Evolutionary conservation across 2,888 invertebrate genomes (phyloP).

Genomic region (Nephrotoma guestfalica): DNA sequence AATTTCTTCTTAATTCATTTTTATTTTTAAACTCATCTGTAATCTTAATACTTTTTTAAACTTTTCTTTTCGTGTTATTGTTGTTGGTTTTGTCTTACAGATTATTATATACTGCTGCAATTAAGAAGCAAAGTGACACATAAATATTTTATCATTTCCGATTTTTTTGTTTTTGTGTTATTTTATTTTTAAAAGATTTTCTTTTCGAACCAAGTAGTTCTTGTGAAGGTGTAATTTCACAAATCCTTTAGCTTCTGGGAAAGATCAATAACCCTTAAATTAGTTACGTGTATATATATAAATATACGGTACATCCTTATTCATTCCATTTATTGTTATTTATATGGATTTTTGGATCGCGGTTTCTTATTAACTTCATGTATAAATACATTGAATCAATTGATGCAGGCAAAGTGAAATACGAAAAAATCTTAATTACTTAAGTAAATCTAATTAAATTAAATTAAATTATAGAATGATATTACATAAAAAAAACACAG

Average conservation of each 20-base stretch:
- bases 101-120: background rate
- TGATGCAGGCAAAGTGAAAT: background rate
- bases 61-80: background rate
- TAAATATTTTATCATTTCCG: background rate
- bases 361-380: too few relatives aligned
- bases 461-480: background rate
- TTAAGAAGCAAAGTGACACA: background rate
- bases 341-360: too few relatives aligned
- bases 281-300: background rate
- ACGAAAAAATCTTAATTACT: background rate
- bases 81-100: background rate
- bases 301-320: background rate
- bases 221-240: background rate
- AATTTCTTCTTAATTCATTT: background rate
- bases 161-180: background rate
- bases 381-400: background rate
- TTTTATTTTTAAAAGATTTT: background rate
- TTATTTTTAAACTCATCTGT: background rate
- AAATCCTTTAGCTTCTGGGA: background rate
- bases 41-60: background rate
- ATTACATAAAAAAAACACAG: background rate
- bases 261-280: background rate
- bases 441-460: background rate
- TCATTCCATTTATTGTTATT: background rate
- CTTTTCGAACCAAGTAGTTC: background rate